These are phyloP conservation scores for Spea multiplicata DNA, from an alignment of 2,113 vertebrate species.

Conservation along the genomic window DNA sequence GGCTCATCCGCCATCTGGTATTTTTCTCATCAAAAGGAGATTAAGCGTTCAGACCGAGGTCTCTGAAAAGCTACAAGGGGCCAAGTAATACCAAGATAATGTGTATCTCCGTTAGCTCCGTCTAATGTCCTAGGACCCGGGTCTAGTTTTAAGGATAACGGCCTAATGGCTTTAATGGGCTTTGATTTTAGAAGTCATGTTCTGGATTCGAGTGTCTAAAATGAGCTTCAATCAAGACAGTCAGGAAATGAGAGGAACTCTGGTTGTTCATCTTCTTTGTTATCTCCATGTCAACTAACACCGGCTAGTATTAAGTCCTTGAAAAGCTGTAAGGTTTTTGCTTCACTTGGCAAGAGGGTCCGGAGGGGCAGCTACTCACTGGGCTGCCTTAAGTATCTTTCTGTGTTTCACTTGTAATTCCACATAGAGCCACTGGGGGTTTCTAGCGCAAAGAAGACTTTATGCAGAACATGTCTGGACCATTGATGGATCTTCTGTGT, in stretches of 20 bases:
- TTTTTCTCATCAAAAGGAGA: slow-evolving; percentile 2
- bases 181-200: neutral
- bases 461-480: no score
- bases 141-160: neutral
- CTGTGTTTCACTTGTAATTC: no score
- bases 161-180: neutral
- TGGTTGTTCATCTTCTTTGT: neutral
- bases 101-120: neutral
- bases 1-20: neutral
- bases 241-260: no score
- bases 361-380: neutral
- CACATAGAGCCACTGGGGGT: no score
- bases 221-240: neutral
- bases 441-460: no score
- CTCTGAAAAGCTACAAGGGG: neutral
- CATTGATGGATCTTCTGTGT: no score
- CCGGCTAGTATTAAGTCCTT: no score
- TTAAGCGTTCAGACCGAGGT: neutral
- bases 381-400: neutral
- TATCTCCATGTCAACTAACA: no score
- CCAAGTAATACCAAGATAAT: neutral
- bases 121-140: neutral
- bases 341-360: neutral
- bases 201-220: neutral
- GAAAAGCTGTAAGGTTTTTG: neutral